These are phyloP conservation scores for Andrena bicolor DNA, from an alignment of 2,888 invertebrate species.

Conservation along the genomic window DNA sequence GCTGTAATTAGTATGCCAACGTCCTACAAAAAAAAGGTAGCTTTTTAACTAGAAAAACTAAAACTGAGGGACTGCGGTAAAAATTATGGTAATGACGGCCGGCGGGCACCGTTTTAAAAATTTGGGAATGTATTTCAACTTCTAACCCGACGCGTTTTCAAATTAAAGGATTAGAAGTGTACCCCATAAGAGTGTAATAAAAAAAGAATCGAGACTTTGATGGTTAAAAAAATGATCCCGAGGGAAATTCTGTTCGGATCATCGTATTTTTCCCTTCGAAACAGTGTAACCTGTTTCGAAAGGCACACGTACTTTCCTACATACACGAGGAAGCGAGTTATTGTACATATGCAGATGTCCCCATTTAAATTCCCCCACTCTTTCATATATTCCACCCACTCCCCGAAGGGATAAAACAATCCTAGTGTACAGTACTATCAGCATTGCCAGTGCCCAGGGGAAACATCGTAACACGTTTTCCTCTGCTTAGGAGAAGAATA, in stretches of 20 bases:
- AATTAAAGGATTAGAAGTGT: no score
- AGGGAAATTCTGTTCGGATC: no score
- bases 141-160: no score
- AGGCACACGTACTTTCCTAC: not conserved
- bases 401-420: conserved; percentile 18
- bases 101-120: no score
- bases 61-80: not conserved
- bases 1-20: not conserved
- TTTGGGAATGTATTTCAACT: no score
- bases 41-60: not conserved
- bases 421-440: not conserved
- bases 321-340: not conserved
- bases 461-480: conserved; percentile 1
- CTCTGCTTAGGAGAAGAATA: conserved; percentile 2
- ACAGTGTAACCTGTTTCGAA: not conserved
- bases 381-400: not conserved
- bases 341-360: not conserved
- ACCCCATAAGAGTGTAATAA: no score
- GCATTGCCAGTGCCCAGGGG: not conserved
- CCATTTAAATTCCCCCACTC: conserved; percentile 4
- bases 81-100: not conserved
- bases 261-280: no score
- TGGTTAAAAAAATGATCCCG: no score
- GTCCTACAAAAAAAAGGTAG: not conserved
- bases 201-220: no score